phyloP scores from a whole-genome alignment of 2,113 vertebrate genomes.

The Turdus rufiventris region DNA sequence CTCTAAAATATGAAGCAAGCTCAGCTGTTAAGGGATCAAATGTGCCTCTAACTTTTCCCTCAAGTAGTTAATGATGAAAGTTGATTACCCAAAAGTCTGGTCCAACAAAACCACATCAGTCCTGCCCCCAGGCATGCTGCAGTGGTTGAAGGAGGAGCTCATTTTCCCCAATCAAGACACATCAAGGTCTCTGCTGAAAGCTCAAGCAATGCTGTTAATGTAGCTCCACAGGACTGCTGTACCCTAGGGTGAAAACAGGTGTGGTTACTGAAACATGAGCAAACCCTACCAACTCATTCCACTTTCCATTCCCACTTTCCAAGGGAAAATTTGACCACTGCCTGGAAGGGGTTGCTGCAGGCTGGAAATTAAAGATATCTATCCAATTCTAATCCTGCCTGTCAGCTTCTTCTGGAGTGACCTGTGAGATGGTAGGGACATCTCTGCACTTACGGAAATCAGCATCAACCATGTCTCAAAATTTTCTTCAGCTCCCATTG shows the following conservation, averaged over 20 bases:
- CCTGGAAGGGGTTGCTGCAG: not conserved
- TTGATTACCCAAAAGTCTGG: not conserved
- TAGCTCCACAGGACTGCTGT: not conserved
- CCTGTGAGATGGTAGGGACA: not conserved
- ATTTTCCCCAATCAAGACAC: not conserved
- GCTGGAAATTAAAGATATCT: not conserved
- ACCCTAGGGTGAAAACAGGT: not conserved
- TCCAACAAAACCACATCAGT: not conserved
- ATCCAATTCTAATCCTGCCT: not conserved
- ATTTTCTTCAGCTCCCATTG: not conserved
- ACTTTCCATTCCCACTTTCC: not conserved
- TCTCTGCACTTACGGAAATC: not conserved
- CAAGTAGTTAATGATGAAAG: not conserved
- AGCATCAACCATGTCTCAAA: not conserved
- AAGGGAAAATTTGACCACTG: not conserved
- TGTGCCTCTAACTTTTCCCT: not conserved
- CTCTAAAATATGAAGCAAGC: not conserved
- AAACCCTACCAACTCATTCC: not conserved
- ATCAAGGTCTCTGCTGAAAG: not conserved
- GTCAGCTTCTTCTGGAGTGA: not conserved
- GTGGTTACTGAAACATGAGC: not conserved
- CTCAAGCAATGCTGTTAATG: not conserved
- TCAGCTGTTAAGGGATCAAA: not conserved
- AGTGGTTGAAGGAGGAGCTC: not conserved
- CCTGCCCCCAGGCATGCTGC: accelerated